Conservation (phyloP, 35 echinoderm and acorn worm genomes). For the Ptychodera flava region DNA sequence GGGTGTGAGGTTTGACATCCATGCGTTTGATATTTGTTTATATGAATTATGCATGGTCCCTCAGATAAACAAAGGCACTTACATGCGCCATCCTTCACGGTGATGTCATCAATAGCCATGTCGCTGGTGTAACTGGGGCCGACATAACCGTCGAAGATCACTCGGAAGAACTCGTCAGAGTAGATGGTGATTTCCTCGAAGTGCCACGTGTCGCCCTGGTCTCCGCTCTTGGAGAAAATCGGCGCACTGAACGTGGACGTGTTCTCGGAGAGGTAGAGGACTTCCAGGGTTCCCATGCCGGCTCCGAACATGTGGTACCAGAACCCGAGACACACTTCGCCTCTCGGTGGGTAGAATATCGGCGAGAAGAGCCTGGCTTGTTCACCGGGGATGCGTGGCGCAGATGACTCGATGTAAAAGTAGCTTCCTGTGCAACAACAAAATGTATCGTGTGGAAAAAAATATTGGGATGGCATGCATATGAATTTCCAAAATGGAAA, state of each 20-base stretch:
- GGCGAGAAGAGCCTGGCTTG: slow-evolving; percentile 34
- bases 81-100: neutral
- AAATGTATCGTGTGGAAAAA: too few species aligned
- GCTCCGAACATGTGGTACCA: slow-evolving; percentile 53
- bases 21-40: too few species aligned
- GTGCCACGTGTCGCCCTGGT: neutral
- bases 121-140: slow-evolving; percentile 45
- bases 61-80: neutral
- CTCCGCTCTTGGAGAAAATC: neutral
- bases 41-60: too few species aligned
- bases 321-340: slow-evolving; percentile 33
- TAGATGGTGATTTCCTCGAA: neutral
- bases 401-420: slow-evolving; percentile 30
- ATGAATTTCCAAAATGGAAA: too few species aligned
- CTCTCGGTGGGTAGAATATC: slow-evolving; percentile 23
- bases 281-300: slow-evolving; percentile 45
- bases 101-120: slow-evolving; percentile 39
- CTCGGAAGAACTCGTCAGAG: slow-evolving; percentile 5
- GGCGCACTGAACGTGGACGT: neutral
- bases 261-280: neutral
- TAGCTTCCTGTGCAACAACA: slow-evolving; percentile 22
- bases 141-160: slow-evolving; percentile 40
- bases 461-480: too few species aligned
- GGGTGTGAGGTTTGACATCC: too few species aligned
- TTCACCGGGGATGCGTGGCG: slow-evolving; percentile 27